A percentile compares a stretch with the other conserved stretches of the same genome.
These are phyloP conservation scores for Carassius gibelio DNA, from an alignment of 2,113 vertebrate genomes.

Conservation along the genomic window DNA sequence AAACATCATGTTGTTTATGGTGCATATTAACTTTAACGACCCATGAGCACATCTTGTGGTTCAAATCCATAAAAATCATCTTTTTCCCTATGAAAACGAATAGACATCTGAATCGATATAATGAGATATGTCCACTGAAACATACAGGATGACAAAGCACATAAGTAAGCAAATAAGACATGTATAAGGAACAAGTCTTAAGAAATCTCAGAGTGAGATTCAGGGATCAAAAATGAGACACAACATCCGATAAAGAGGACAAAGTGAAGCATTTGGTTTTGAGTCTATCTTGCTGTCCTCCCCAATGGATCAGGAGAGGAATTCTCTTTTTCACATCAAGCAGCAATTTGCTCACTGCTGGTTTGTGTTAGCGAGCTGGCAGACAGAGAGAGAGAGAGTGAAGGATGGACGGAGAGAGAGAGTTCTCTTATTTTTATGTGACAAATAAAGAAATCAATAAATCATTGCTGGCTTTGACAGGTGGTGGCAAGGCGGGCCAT, in stretches of 20 bases:
- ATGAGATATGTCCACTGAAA: not conserved
- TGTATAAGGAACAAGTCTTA: not conserved
- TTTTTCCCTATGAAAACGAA: conserved; percentile 23
- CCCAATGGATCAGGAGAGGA: conserved; percentile 38
- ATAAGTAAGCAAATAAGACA: not conserved
- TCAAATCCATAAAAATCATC: conserved; percentile 18
- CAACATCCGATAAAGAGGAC: conserved; percentile 13
- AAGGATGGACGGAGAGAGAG: conserved; percentile 45
- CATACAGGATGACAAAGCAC: conserved; percentile 4
- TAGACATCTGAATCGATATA: not conserved
- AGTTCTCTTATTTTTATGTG: conserved; percentile 70
- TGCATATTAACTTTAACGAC: conserved; percentile 20
- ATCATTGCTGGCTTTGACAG: conserved; percentile 75
- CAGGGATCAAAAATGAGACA: conserved; percentile 30
- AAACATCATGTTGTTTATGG: conserved; percentile 16
- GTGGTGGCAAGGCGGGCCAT: conserved; percentile 64
- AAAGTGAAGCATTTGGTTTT: conserved; percentile 39
- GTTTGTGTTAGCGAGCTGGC: conserved; percentile 42
- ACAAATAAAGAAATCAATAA: conserved; percentile 82
- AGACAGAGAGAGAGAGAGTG: conserved; percentile 31
- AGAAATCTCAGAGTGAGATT: not conserved
- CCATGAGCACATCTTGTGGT: not conserved
- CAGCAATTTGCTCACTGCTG: conserved; percentile 38
- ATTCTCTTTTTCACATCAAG: conserved; percentile 44
- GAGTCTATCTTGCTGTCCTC: conserved; percentile 27